Percentiles rank a stretch among this genome's conserved stretches.
phyloP scores from a whole-genome alignment of 2,797 vertebrate species.

The Danio kyathit region DNA sequence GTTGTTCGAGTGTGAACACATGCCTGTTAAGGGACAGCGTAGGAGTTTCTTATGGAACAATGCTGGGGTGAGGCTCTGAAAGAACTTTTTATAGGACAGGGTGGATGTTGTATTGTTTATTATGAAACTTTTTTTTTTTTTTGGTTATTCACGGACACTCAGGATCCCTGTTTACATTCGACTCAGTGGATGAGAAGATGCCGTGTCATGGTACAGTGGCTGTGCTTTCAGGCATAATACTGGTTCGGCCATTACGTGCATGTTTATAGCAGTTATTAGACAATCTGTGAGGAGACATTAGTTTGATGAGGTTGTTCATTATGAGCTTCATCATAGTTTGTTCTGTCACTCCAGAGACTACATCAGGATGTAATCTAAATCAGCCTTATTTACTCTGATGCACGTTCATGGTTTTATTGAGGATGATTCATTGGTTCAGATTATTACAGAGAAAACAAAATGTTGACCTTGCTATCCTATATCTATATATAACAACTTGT shows the following conservation, averaged over 20 bases:
- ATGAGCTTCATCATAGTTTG: slow-evolving; percentile 52
- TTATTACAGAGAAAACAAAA: neutral
- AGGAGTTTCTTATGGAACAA: slow-evolving; percentile 66
- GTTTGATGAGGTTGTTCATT: slow-evolving; percentile 33
- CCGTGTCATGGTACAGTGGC: neutral
- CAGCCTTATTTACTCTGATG: slow-evolving; percentile 16
- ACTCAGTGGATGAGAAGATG: slow-evolving; percentile 12
- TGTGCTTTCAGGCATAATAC: slow-evolving; percentile 27
- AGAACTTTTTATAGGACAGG: slow-evolving; percentile 69
- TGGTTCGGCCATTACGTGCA: neutral
- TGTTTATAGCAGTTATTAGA: slow-evolving; percentile 39
- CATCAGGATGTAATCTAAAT: slow-evolving; percentile 7
- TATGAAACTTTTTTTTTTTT: slow-evolving; percentile 41
- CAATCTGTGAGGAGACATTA: slow-evolving; percentile 40
- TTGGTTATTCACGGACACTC: neutral
- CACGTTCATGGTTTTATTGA: neutral
- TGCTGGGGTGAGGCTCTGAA: slow-evolving; percentile 70
- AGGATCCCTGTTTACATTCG: neutral
- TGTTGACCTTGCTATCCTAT: neutral
- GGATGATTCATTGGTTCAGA: neutral
- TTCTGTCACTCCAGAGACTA: slow-evolving; percentile 73
- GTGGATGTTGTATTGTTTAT: slow-evolving; percentile 58
- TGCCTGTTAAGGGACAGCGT: slow-evolving; percentile 51
- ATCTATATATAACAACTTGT: neutral
- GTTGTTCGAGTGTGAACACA: slow-evolving; percentile 66